Percentiles rank a stretch among this genome's conserved stretches.
Conservation (phyloP, 2,797 vertebrate species). For the Holocentrus rufus region DNA sequence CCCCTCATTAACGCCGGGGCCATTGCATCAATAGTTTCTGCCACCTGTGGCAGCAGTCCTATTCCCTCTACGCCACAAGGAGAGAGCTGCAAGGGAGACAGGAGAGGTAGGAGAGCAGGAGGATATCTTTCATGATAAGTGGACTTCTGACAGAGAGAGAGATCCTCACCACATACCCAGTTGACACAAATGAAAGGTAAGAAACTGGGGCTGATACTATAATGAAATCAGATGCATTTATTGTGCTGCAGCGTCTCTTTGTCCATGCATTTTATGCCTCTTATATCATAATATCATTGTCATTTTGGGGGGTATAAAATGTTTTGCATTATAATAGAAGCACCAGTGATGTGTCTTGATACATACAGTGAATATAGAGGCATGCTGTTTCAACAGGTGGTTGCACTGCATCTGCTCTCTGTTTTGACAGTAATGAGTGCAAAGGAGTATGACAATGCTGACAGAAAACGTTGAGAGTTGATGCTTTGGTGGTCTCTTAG, state of each 20-base stretch:
- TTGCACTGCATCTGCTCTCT: conserved; percentile 44
- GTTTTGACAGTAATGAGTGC: conserved; percentile 63
- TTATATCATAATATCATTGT: conserved; percentile 32
- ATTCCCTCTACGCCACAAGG: conserved; percentile 72
- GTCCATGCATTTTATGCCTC: conserved; percentile 14
- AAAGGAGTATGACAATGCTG: conserved; percentile 43
- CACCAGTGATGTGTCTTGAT: conserved; percentile 11
- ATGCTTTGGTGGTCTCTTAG: conserved; percentile 51
- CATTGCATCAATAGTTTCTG: conserved; percentile 75
- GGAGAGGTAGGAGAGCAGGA: conserved; percentile 49
- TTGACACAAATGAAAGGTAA: conserved; percentile 84
- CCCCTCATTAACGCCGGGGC: conserved; percentile 50
- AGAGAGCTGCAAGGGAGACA: conserved; percentile 28
- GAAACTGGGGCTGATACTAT: conserved; percentile 53
- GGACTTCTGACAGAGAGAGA: conserved; percentile 71
- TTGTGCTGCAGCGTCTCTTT: conserved; percentile 35
- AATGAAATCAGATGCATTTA: conserved; percentile 36
- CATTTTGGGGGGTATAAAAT: conserved; percentile 35
- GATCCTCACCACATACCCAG: conserved; percentile 51
- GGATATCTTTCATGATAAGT: conserved; percentile 72
- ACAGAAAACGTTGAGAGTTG: conserved; percentile 59
- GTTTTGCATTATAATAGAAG: background rate
- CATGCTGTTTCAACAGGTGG: conserved; percentile 79
- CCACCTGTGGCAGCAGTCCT: conserved; percentile 79
- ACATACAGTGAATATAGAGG: conserved; percentile 18